Conservation (phyloP, 2,113 vertebrate genomes). For the Stigmatopora nigra region DNA sequence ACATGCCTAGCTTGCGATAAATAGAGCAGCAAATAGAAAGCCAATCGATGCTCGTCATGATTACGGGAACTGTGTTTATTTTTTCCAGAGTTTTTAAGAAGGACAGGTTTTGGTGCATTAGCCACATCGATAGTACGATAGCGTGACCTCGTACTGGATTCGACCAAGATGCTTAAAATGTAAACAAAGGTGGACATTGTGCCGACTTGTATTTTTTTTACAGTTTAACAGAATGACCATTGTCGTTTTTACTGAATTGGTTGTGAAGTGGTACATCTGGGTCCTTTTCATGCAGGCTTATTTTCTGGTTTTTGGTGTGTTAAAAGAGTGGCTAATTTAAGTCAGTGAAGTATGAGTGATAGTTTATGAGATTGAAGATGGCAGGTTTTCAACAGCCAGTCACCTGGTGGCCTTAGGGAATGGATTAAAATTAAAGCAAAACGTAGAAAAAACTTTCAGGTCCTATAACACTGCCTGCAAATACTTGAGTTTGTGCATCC, state of each 20-base stretch:
- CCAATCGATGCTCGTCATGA: neutral
- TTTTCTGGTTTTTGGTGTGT: neutral
- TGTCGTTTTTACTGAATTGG: neutral
- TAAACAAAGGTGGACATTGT: neutral
- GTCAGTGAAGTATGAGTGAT: too few species aligned
- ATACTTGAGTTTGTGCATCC: neutral
- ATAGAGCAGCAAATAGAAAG: neutral
- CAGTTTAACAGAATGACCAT: neutral
- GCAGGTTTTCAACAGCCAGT: too few species aligned
- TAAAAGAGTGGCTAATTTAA: too few species aligned
- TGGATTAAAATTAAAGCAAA: too few species aligned
- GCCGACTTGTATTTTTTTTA: neutral
- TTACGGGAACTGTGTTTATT: neutral
- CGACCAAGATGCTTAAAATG: neutral
- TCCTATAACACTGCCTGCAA: slow-evolving; percentile 6
- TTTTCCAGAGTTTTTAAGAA: neutral
- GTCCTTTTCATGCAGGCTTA: neutral
- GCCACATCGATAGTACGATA: neutral
- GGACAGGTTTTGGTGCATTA: neutral
- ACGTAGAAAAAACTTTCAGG: too few species aligned
- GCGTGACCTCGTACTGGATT: neutral
- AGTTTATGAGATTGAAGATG: too few species aligned
- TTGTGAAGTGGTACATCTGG: neutral
- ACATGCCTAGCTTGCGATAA: neutral
- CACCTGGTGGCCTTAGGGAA: too few species aligned